A percentile compares a stretch with the other conserved stretches of the same genome.
Evolutionary conservation across 2,113 vertebrate species (phyloP).

Genomic region (Aplodontia rufa): DNA sequence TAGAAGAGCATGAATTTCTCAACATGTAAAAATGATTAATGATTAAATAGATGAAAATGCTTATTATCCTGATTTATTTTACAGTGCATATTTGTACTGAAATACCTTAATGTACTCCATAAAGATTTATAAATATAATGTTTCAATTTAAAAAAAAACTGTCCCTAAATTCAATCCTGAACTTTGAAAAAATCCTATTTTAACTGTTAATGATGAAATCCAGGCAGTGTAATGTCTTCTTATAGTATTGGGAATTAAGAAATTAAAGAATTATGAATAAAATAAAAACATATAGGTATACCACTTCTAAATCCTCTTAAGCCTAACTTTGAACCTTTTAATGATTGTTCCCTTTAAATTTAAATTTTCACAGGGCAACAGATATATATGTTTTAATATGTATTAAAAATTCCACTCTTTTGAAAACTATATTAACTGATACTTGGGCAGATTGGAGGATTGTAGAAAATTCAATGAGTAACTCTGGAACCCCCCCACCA

Average conservation of each 20-base stretch:
- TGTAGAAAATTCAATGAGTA: neutral
- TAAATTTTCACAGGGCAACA: constrained; percentile 30
- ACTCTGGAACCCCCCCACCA: too few relatives aligned
- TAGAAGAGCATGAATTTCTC: neutral
- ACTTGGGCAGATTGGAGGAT: neutral
- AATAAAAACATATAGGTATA: neutral
- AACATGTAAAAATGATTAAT: neutral
- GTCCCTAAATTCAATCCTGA: neutral
- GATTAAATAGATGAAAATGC: neutral
- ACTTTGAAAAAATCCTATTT: neutral
- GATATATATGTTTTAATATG: neutral
- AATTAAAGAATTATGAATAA: constrained; percentile 36
- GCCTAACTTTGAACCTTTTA: neutral
- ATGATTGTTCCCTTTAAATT: neutral
- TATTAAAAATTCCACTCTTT: neutral
- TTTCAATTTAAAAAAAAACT: neutral
- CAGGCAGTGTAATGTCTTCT: neutral
- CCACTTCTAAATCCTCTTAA: neutral
- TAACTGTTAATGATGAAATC: constrained; percentile 4
- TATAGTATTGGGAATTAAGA: neutral
- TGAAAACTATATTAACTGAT: constrained; percentile 2
- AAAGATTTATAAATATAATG: neutral
- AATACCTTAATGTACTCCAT: neutral
- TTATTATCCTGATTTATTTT: neutral
- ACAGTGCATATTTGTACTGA: neutral